phyloP scores from a whole-genome alignment of 2,888 invertebrate genomes.

The Epinotia ramella region DNA sequence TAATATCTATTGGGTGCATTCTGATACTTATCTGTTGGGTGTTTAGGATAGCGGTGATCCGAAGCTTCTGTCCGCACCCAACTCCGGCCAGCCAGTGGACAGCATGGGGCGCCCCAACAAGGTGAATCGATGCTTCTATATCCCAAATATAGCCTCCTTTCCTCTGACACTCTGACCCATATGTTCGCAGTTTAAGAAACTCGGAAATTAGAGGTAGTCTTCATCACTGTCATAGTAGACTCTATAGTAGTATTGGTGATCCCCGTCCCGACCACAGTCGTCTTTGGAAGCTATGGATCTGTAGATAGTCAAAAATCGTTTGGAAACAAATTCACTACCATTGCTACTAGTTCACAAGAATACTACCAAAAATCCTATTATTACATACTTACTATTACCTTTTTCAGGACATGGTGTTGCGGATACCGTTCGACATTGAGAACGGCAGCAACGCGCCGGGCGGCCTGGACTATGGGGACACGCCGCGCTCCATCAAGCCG shows the following conservation, averaged over 20 bases:
- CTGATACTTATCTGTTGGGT: constrained; percentile 19
- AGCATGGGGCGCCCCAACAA: constrained; percentile 60
- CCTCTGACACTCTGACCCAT: not conserved
- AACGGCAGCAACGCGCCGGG: constrained; percentile 57
- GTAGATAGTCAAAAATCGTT: too few relatives aligned
- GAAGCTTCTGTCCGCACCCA: constrained; percentile 58
- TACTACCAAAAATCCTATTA: too few relatives aligned
- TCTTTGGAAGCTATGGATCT: too few relatives aligned
- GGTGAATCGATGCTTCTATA: constrained; percentile 50
- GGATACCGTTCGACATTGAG: constrained; percentile 79
- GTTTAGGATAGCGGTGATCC: constrained; percentile 61
- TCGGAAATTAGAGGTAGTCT: not conserved
- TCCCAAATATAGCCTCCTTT: not conserved
- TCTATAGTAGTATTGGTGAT: too few relatives aligned
- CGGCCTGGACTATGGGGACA: constrained; percentile 64
- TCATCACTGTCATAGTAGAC: not conserved
- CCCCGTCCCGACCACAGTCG: too few relatives aligned
- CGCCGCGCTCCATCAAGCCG: constrained; percentile 68
- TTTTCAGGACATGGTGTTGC: constrained; percentile 72
- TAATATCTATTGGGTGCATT: constrained; percentile 9
- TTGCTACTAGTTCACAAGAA: too few relatives aligned
- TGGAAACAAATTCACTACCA: too few relatives aligned
- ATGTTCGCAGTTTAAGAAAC: not conserved
- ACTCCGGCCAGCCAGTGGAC: constrained; percentile 58
- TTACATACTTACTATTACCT: too few relatives aligned